Evolutionary conservation across 2,113 vertebrate species (phyloP).

Genomic region (Capreolus pygargus): DNA sequence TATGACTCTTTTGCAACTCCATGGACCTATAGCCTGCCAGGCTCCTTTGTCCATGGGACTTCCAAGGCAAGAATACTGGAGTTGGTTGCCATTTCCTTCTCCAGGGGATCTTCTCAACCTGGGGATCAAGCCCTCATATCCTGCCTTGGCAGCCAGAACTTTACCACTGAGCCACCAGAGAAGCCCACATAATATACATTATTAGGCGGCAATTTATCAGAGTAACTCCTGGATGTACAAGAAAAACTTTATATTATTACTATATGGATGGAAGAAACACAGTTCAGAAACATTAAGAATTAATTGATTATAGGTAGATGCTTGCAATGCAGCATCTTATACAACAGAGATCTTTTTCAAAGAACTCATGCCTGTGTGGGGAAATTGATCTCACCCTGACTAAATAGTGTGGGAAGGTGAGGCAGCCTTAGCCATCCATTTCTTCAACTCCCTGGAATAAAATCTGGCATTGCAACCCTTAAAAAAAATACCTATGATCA

Average conservation of each 20-base stretch:
- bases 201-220: background rate
- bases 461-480: conserved; percentile 17
- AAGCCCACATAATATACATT: background rate
- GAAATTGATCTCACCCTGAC: background rate
- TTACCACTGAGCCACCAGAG: background rate
- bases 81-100: background rate
- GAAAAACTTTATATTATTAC: background rate
- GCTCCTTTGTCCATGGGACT: background rate
- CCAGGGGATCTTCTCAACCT: background rate
- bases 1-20: background rate
- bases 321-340: background rate
- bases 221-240: background rate
- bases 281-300: background rate
- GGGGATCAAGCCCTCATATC: background rate
- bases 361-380: background rate
- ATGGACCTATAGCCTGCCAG: background rate
- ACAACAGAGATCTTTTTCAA: background rate
- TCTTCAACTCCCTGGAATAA: conserved; percentile 49
- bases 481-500: conserved; percentile 42
- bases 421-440: background rate
- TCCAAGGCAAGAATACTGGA: background rate
- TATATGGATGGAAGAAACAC: background rate
- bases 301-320: background rate
- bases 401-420: conserved; percentile 13
- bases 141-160: background rate